Evolutionary conservation across 35 echinoderm and acorn worm genomes (phyloP).

Genomic region (Holothuria glaberrima): DNA sequence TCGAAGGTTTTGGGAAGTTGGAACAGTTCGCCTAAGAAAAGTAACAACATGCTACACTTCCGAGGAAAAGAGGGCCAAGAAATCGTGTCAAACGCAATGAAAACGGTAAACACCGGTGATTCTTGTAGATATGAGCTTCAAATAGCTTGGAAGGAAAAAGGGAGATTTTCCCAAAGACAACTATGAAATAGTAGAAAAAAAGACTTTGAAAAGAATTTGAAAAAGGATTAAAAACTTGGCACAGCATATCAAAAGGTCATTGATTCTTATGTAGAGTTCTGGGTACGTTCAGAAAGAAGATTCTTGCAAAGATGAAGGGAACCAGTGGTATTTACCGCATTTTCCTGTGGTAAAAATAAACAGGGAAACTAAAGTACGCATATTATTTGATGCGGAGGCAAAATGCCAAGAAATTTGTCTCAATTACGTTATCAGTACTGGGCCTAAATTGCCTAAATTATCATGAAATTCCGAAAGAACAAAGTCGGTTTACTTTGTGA

Average conservation of each 20-base stretch:
- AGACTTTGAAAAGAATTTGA: constrained; percentile 41
- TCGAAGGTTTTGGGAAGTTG: constrained; percentile 65
- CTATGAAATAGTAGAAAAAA: constrained; percentile 18
- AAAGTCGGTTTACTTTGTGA: constrained; percentile 35
- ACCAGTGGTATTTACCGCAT: constrained; percentile 55
- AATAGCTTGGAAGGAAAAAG: constrained; percentile 53
- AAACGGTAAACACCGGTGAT: neutral
- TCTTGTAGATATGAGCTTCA: constrained; percentile 32
- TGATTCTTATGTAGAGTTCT: constrained; percentile 34
- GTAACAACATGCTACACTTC: neutral
- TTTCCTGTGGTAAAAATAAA: constrained; percentile 60
- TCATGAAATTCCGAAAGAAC: constrained; percentile 31
- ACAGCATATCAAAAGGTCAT: constrained; percentile 44
- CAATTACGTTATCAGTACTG: constrained; percentile 46
- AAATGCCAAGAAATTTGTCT: constrained; percentile 17
- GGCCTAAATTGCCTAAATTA: constrained; percentile 37
- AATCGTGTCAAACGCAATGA: constrained; percentile 31
- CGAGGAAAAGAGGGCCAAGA: constrained; percentile 44
- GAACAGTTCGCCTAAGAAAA: neutral
- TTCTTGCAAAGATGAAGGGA: neutral
- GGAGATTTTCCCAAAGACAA: neutral
- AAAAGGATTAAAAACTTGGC: neutral
- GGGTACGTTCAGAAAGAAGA: constrained; percentile 9
- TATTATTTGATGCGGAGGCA: constrained; percentile 51
- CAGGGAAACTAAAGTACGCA: constrained; percentile 55